Percentiles rank a stretch among this genome's conserved stretches.
These are phyloP conservation scores for Catalaphyllia jardinei DNA, from an alignment of 64 coral and sea anemone genomes.

Conservation along the genomic window DNA sequence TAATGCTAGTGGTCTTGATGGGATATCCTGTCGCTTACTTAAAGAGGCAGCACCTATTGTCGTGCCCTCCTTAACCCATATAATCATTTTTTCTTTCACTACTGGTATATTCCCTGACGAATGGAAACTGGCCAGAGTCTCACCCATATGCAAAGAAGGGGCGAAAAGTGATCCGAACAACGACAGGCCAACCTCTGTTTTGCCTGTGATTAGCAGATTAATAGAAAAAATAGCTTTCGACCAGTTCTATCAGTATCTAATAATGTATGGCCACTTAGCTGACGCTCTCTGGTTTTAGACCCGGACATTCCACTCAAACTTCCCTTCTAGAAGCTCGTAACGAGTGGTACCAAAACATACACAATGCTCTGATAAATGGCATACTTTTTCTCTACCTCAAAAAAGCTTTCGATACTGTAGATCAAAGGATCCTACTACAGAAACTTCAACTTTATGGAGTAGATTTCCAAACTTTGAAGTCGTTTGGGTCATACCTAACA, in stretches of 20 bases:
- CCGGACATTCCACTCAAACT: not conserved
- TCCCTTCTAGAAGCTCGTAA: not conserved
- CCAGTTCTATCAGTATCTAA: not conserved
- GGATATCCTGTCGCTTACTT: conserved; percentile 38
- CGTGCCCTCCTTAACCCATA: conserved; percentile 9
- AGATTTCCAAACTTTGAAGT: no score
- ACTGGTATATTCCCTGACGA: conserved; percentile 21
- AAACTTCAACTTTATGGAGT: not conserved
- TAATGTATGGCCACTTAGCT: not conserved
- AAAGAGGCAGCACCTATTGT: conserved; percentile 49
- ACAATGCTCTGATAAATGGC: not conserved
- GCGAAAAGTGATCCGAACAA: not conserved
- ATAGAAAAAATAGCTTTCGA: not conserved
- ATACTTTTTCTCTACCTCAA: not conserved
- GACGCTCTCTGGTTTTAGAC: not conserved
- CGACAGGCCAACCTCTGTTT: not conserved
- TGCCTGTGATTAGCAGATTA: conserved; percentile 14
- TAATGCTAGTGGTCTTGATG: conserved; percentile 49
- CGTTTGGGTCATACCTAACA: no score
- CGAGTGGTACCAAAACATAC: not conserved
- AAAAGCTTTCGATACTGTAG: not conserved
- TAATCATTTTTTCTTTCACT: conserved; percentile 13
- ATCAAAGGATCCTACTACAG: not conserved
- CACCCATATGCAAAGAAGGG: no score
- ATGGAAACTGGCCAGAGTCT: conserved; percentile 1